Percentiles rank a stretch among this genome's conserved stretches.
Conservation (phyloP, 2,888 invertebrate genomes). For the Calliopum simillimum region DNA sequence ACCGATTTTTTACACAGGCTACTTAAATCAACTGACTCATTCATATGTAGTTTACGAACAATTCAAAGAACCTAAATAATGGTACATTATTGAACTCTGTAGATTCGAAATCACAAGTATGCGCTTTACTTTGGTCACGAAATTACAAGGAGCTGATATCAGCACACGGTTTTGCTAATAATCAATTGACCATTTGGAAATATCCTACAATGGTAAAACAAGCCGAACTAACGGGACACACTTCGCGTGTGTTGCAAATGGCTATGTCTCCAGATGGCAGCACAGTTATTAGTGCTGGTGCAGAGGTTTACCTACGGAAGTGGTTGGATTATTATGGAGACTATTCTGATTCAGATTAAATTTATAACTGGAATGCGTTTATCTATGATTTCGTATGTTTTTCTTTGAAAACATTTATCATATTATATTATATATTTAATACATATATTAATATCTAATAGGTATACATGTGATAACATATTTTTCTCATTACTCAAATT, state of each 20-base stretch:
- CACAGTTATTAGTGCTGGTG: constrained; percentile 93
- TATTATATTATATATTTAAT: too few species aligned
- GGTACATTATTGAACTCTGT: constrained; percentile 85
- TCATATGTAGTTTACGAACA: constrained; percentile 8
- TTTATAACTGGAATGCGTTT: too few species aligned
- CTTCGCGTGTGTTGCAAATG: constrained; percentile 88
- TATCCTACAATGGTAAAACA: constrained; percentile 92
- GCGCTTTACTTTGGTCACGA: constrained; percentile 90
- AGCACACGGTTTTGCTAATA: constrained; percentile 95
- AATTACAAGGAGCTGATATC: constrained; percentile 95
- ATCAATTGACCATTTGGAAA: constrained; percentile 97
- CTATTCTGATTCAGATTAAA: too few species aligned
- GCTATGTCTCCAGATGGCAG: constrained; percentile 95
- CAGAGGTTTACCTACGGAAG: too few species aligned
- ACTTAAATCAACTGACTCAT: constrained; percentile 21
- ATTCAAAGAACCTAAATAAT: constrained; percentile 84
- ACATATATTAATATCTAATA: too few species aligned
- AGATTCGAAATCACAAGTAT: constrained; percentile 95
- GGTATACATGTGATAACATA: too few species aligned
- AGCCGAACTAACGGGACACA: constrained; percentile 88
- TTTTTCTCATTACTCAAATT: too few species aligned
- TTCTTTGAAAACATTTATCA: too few species aligned
- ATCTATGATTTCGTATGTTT: too few species aligned
- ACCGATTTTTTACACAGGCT: constrained; percentile 28
- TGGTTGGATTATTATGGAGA: too few species aligned